Percentiles rank a stretch among this genome's conserved stretches.
Conservation (phyloP, 2,888 invertebrate species). For the Incurvaria masculella region DNA sequence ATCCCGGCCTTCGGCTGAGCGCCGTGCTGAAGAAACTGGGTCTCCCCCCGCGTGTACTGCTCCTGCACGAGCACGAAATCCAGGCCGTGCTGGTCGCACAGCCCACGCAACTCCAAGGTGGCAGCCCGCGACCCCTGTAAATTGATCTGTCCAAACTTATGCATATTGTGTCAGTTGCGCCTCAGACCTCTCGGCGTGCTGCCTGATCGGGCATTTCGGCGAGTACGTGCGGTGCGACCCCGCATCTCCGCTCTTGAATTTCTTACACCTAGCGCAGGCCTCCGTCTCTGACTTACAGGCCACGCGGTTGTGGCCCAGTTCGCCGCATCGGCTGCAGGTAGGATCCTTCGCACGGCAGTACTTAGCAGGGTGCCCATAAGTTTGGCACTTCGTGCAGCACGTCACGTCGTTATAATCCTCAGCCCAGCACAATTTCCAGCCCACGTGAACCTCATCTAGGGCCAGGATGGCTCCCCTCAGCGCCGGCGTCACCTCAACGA, state of each 20-base stretch:
- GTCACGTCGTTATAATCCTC: too few species aligned
- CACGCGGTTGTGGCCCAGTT: too few species aligned
- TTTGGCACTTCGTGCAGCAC: neutral
- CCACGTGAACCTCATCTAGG: neutral
- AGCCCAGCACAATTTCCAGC: neutral
- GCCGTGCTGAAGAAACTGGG: neutral
- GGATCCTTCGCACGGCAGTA: neutral
- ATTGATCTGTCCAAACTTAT: slow-evolving; percentile 7
- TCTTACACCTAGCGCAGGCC: too few species aligned
- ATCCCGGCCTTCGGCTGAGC: slow-evolving; percentile 4
- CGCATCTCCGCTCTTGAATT: too few species aligned
- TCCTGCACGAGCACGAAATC: slow-evolving; percentile 12
- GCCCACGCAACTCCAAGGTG: slow-evolving; percentile 5
- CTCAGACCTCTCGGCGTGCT: slow-evolving; percentile 13
- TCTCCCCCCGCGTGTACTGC: neutral
- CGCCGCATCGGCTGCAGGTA: too few species aligned
- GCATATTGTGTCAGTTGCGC: too few species aligned
- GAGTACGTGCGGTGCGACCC: slow-evolving; percentile 10
- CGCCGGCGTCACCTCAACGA: neutral
- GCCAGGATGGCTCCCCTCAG: neutral
- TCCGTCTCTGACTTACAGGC: too few species aligned
- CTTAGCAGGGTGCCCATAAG: neutral
- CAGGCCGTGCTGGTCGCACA: slow-evolving; percentile 3
- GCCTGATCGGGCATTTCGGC: slow-evolving; percentile 13
- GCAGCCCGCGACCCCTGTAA: slow-evolving; percentile 8